Conservation (phyloP, 2,797 vertebrate genomes). For the Oceanodroma leucorhoa region DNA sequence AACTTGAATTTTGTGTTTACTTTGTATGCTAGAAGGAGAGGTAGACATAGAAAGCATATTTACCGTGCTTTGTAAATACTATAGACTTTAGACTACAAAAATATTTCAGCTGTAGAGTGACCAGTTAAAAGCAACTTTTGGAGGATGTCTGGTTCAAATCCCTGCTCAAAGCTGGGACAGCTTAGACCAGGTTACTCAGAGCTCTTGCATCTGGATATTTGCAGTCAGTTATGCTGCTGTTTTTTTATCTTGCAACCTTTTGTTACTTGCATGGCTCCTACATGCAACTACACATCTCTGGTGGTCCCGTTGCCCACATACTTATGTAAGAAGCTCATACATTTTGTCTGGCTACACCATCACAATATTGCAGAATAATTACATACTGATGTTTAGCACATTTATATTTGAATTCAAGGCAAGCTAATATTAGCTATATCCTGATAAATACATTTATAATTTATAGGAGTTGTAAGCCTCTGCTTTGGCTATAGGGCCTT, state of each 20-base stretch:
- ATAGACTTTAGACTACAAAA: neutral
- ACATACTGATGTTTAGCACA: neutral
- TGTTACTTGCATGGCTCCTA: neutral
- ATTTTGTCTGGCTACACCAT: neutral
- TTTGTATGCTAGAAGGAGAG: neutral
- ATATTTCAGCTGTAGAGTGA: neutral
- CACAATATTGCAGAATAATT: neutral
- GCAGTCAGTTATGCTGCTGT: neutral
- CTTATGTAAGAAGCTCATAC: neutral
- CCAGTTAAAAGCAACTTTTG: neutral
- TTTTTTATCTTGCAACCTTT: neutral
- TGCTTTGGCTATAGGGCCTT: neutral
- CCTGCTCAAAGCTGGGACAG: neutral
- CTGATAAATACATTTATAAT: neutral
- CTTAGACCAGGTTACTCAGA: neutral
- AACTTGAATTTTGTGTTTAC: neutral
- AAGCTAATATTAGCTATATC: neutral
- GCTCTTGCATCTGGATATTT: neutral
- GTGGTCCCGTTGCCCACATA: neutral
- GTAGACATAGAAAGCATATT: neutral
- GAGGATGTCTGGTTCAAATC: neutral
- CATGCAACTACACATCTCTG: neutral
- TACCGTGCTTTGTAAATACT: neutral
- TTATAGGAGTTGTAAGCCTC: neutral
- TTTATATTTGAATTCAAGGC: neutral